phyloP scores from a whole-genome alignment of 2,797 vertebrate genomes.

The Coregonus suidteri region DNA sequence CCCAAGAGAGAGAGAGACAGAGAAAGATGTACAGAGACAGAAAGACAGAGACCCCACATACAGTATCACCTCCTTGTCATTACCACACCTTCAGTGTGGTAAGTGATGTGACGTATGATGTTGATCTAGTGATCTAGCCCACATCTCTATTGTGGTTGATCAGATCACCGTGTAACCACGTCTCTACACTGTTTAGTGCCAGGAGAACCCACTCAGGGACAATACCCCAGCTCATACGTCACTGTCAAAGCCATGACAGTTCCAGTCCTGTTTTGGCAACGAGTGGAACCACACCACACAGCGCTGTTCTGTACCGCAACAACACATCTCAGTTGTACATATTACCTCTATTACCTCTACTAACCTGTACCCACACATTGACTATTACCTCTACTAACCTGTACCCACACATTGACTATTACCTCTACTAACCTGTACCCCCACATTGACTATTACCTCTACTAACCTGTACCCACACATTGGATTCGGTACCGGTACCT shows the following conservation, averaged over 20 bases:
- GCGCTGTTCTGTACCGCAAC: slow-evolving; percentile 50
- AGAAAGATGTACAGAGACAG: neutral
- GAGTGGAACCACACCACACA: slow-evolving; percentile 28
- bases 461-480: slow-evolving; percentile 27
- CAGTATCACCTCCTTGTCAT: slow-evolving; percentile 1
- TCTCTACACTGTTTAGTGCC: slow-evolving; percentile 16
- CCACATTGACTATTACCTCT: slow-evolving; percentile 28
- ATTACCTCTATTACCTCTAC: neutral
- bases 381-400: slow-evolving; percentile 33
- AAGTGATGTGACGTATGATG: neutral
- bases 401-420: too few relatives aligned
- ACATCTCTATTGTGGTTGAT: neutral
- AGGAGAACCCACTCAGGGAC: slow-evolving; percentile 33
- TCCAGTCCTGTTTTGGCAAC: slow-evolving; percentile 36
- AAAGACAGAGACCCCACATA: neutral
- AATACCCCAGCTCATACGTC: slow-evolving; percentile 39
- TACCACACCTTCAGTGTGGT: too few relatives aligned
- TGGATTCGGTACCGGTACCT: too few relatives aligned
- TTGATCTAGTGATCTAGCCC: neutral
- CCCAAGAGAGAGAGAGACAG: neutral
- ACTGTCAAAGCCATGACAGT: slow-evolving; percentile 41
- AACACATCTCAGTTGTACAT: slow-evolving; percentile 46
- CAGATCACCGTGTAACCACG: neutral
- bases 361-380: slow-evolving; percentile 27
- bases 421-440: slow-evolving; percentile 1